Evolutionary conservation across 2,797 vertebrate genomes (phyloP).

Genomic region (Cottoperca gobio): DNA sequence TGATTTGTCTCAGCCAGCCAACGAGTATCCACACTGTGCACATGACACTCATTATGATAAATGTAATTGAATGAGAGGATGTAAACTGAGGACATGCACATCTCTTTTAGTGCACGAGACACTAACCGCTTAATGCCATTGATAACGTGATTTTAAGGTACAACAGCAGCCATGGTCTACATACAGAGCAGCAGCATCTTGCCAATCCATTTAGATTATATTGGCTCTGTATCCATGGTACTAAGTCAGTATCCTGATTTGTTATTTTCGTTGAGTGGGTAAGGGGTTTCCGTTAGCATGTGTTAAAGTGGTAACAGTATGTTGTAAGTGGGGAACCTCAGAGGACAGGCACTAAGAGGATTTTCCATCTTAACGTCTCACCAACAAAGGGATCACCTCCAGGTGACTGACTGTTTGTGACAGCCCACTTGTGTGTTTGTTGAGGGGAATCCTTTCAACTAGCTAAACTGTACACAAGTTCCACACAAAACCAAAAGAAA

Average conservation of each 20-base stretch:
- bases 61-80: conserved; percentile 48
- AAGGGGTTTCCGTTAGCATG: conserved; percentile 37
- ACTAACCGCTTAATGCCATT: conserved; percentile 2
- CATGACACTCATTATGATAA: conserved; percentile 72
- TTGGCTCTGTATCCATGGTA: background rate
- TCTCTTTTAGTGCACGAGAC: conserved; percentile 45
- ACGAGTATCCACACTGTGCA: conserved; percentile 53
- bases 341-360: conserved; percentile 69
- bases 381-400: too few species aligned
- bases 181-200: background rate
- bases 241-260: background rate
- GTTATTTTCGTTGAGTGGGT: background rate
- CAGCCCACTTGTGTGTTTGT: background rate
- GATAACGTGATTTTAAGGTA: background rate
- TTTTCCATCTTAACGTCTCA: conserved; percentile 77
- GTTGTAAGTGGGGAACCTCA: conserved; percentile 34
- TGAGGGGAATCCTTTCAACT: conserved; percentile 9
- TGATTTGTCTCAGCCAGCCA: conserved; percentile 63
- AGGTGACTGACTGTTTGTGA: too few species aligned
- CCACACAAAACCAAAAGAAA: background rate
- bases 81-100: conserved; percentile 33
- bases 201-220: too few species aligned
- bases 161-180: background rate
- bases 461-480: background rate
- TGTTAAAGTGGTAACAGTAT: conserved; percentile 18